Evolutionary conservation across 1,140 invertebrate species (phyloP), one percentile per base, ranked within the genome.

Genomic region (Trichonephila clavipes): DNA sequence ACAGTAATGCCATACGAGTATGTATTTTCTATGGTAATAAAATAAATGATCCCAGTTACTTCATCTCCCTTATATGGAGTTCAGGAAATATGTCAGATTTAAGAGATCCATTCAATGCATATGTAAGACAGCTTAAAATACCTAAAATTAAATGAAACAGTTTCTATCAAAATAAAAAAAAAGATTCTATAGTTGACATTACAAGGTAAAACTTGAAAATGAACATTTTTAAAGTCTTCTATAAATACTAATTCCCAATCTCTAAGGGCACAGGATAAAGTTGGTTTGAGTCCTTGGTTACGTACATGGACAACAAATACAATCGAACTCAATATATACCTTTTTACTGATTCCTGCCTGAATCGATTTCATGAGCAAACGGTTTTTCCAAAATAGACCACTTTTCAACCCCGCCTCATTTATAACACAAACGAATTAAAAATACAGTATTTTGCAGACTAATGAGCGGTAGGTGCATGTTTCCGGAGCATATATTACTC

Each of bases 241-340:
- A 8, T 44, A 21, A 1, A 24, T n/a, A n/a, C 44, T 83, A 58
- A 83, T 58, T 58, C n/a, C 82, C 21, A 58, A 58, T 83, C 7
- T n/a, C 58, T 59, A 5, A 51, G 12, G 21, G n/a, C 2, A 83
- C 44, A 8, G 58, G 12, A 21, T 51, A 18, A 58, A 19, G 44
- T 14, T n/a, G n/a, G 19, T 0, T 18, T 12, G 82, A 14, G n/a
- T 83, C 82, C 82, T 83, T 83, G 82, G 82, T 83, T 58, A 83
- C 82, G 72, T 77, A 58, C 21, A 19, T 2, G 40, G 58, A 58
- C 82, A 83, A 83, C 82, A 83, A 83, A 83, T 83, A 19, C 82
- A 58, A 28, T 12, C 44, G 59, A 28, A 21, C 21, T 58, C 82
- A 58, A 12, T 24, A 58, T n/a, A 51, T 24, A 58, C 51, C 82